phyloP scores from a whole-genome alignment of 2,797 vertebrate species.

The Mormyrus hasselquistii region DNA sequence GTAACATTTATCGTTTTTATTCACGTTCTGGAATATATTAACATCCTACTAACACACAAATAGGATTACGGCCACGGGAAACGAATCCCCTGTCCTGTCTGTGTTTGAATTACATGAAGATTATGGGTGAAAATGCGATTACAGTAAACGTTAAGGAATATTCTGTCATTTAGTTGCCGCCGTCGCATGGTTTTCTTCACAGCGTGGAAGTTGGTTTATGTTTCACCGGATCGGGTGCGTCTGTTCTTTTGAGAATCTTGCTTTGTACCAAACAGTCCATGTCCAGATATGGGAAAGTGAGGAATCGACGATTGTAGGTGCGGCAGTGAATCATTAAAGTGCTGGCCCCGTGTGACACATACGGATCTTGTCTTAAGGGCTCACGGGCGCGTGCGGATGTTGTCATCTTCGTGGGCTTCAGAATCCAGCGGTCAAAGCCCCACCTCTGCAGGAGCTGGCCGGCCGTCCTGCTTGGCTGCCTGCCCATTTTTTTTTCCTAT shows the following conservation, averaged over 20 bases:
- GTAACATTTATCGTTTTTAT: neutral
- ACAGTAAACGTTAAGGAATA: neutral
- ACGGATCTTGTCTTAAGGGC: neutral
- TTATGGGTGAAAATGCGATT: conserved; percentile 7
- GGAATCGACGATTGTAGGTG: neutral
- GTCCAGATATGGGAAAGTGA: neutral
- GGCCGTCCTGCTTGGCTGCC: neutral
- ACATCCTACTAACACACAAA: neutral
- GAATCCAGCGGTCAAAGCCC: neutral
- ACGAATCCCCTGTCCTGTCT: neutral
- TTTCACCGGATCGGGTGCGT: neutral
- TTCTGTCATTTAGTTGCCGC: neutral
- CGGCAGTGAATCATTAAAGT: neutral
- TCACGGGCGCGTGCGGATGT: neutral
- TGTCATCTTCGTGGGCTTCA: neutral
- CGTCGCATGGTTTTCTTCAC: neutral
- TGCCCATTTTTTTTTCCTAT: neutral
- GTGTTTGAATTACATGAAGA: neutral
- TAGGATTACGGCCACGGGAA: neutral
- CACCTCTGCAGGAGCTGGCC: neutral
- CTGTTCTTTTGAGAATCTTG: neutral
- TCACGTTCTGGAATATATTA: neutral
- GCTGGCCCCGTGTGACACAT: neutral
- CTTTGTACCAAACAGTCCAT: neutral
- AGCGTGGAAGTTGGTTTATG: neutral